Evolutionary conservation across 2,113 vertebrate genomes (phyloP), one percentile per base, ranked within the genome.

Genomic region (Carollia perspicillata): DNA sequence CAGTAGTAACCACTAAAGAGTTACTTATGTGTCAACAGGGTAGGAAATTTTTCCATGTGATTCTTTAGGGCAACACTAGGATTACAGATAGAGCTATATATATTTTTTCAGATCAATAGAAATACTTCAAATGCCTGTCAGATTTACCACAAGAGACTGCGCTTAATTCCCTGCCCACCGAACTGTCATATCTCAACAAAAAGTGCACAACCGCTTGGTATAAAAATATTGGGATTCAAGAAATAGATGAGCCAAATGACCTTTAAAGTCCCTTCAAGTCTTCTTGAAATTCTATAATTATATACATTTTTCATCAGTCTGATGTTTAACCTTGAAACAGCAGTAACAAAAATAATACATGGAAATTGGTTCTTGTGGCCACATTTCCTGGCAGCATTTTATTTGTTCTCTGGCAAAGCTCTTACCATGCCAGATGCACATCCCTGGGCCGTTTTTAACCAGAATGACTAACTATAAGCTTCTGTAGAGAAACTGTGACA

Each of bases 281-380:
- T 84, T 91, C 44, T 71, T 90, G 40, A 87, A 96, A 90, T 84
- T 68, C 22, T 14, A 33, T 68, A 93, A 88, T 68, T 93, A 40
- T 51, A 30, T n/a, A 28, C 0, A 0, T 22, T 90, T 94, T 87
- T 95, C 55, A 87, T 53, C 49, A 77, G 58, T 77, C 33, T 77
- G 44, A 26, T 90, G 18, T 81, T 94, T 94, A 90, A 90, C 77
- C 77, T 96, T 96, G 85, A 88, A 74, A 75, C 13, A 95, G 44
- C 11, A 96, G 37, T 30, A 94, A 75, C 35, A 49, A 91, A 74
- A 83, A 65, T 16, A 49, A 60, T 26, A 89, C 4, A 33, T 2
- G 60, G 40, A 47, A 63, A 33, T 83, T 63, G 53, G 66, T 85
- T 88, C 60, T 40, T 71, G 6, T 88, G 47, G 40, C 37, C 84